These are phyloP conservation scores for Spodoptera picta DNA, from an alignment of 2,888 invertebrate genomes.

Conservation along the genomic window DNA sequence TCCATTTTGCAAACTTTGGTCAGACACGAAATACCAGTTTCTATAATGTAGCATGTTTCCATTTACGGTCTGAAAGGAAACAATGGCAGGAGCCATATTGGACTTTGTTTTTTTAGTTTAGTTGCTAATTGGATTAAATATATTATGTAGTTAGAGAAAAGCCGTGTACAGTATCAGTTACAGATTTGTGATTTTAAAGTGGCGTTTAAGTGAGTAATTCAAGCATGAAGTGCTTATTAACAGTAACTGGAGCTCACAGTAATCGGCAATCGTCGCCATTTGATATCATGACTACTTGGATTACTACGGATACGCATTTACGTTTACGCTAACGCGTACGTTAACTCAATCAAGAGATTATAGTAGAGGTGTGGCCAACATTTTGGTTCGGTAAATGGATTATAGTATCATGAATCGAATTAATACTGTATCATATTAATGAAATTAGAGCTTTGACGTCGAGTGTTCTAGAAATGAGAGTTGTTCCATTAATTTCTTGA, in stretches of 20 bases:
- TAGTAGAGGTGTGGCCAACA: slow-evolving; percentile 23
- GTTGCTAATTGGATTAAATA: slow-evolving; percentile 25
- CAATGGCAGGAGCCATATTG: slow-evolving; percentile 17
- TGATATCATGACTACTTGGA: slow-evolving; percentile 25
- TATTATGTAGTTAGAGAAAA: background rate
- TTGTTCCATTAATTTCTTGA: no score
- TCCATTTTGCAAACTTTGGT: slow-evolving; percentile 5
- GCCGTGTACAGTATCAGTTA: slow-evolving; percentile 3
- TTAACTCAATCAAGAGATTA: slow-evolving; percentile 34
- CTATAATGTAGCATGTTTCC: slow-evolving; percentile 11
- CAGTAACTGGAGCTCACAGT: slow-evolving; percentile 11
- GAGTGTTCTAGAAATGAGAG: background rate
- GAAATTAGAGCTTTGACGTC: background rate
- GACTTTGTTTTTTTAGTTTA: slow-evolving; percentile 5
- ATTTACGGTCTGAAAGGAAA: slow-evolving; percentile 10
- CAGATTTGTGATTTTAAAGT: slow-evolving; percentile 6
- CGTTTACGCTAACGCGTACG: slow-evolving; percentile 36
- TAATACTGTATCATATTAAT: slow-evolving; percentile 9
- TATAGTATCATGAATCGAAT: slow-evolving; percentile 8
- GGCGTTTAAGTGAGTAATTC: slow-evolving; percentile 16
- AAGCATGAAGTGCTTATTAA: slow-evolving; percentile 18
- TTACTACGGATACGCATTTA: slow-evolving; percentile 34
- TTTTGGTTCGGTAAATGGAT: slow-evolving; percentile 23
- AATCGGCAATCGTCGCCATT: slow-evolving; percentile 13
- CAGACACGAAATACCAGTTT: slow-evolving; percentile 18